Base-by-base conservation (phyloP, 2,113 vertebrate species). In the Clarias macrocephalus region DNA sequence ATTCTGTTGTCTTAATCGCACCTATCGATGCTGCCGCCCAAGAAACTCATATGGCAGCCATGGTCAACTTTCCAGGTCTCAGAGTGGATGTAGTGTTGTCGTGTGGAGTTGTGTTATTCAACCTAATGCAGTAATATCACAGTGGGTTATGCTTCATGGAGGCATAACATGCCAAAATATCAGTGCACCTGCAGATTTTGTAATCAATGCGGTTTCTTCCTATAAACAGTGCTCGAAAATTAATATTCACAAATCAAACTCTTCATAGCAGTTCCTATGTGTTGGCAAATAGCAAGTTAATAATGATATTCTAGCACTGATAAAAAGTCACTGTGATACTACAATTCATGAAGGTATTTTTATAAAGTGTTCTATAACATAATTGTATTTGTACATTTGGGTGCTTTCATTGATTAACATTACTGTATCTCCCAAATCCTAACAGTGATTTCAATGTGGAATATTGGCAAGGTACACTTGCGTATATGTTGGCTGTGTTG, bases 391-490 rank as follows among this genome's bases (percentile, higher is more conserved):
- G 25, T 33, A 65, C 37, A 65, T 73, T 82, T 82, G 68, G 25
- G 65, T 65, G 63, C 68, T 10, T 72, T 82, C 23, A 66, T 19
- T 86, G 18, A 85, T 84, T 85, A 80, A 85, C 52, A 57, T 84
- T 73, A 77, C 70, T 89, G 23, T 90, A 76, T 92, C 25, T 88
- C 60, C 37, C 76, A 66, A 65, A 76, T 79, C 48, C 82, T 88
- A 85, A 83, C 86, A 92, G 91, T 87, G 91, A 92, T 89, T 91
- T 92, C 87, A 91, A 86, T 88, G 88, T 92, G 91, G 91, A 92
- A 80, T 91, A 92, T 87, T 92, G 91, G 91, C 89, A 92, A 92
- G 91, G 91, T 92, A 92, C 62, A 83, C 19, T 90, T 37, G 33
- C 33, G 68, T 57, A 70, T 87, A 25, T 81, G 52, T 16, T 76